A percentile compares a stretch with the other conserved stretches of the same genome.
Conservation (phyloP, 2,797 vertebrate species). For the Rhynchotus rufescens region DNA sequence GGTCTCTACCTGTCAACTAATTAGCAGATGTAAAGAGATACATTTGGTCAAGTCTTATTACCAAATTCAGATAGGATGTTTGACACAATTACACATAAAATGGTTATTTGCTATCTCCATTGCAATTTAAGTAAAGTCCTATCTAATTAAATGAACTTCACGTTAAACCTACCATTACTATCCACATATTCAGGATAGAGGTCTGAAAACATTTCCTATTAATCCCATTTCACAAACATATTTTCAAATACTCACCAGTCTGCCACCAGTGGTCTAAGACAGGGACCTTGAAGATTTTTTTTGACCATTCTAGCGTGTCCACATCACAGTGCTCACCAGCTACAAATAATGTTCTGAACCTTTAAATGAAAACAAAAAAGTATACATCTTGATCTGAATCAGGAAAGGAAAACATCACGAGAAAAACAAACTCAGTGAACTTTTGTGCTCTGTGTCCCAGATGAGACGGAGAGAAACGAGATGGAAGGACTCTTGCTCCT, state of each 20-base stretch:
- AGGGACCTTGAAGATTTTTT: constrained; percentile 89
- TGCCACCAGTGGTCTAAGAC: constrained; percentile 99
- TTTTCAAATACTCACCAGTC: constrained; percentile 86
- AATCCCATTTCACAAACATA: rapidly evolving
- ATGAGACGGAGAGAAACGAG: neutral
- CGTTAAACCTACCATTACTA: neutral
- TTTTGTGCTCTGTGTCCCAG: neutral
- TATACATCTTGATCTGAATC: neutral
- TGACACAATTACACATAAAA: neutral
- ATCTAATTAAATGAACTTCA: neutral
- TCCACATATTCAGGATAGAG: neutral
- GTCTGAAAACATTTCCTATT: neutral
- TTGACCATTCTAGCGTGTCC: constrained; percentile 94
- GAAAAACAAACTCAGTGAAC: neutral
- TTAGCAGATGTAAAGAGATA: neutral
- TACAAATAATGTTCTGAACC: constrained; percentile 89
- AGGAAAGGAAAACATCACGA: neutral
- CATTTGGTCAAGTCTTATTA: neutral
- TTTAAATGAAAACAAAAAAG: constrained; percentile 65
- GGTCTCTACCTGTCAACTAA: neutral
- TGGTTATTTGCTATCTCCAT: neutral
- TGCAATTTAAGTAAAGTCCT: neutral
- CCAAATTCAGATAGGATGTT: neutral
- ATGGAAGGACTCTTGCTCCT: neutral
- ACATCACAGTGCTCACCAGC: constrained; percentile 95